phyloP scores from a whole-genome alignment of 2,888 invertebrate species.

The Lamellibrachia satsuma region DNA sequence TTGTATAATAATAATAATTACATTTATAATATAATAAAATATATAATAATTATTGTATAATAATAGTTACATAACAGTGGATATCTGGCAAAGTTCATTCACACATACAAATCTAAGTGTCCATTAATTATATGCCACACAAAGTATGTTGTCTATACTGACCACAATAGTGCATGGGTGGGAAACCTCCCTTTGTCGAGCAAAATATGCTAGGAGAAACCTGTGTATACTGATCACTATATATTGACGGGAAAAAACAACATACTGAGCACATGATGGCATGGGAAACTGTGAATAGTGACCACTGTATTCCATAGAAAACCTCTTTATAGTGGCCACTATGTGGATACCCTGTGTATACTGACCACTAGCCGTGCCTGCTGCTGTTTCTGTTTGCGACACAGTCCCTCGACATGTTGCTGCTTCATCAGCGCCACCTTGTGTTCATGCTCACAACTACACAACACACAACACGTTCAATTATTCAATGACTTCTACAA shows the following conservation, averaged over 20 bases:
- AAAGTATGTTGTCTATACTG: background rate
- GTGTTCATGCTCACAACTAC: conserved; percentile 46
- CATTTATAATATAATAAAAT: too few relatives aligned
- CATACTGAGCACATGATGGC: background rate
- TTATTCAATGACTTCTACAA: background rate
- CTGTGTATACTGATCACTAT: background rate
- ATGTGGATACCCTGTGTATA: background rate
- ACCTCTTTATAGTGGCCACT: background rate
- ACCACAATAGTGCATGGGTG: background rate
- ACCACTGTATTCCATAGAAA: background rate
- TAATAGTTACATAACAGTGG: too few relatives aligned
- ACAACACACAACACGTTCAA: conserved; percentile 14
- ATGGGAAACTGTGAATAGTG: background rate
- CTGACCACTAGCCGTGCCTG: conserved; percentile 43
- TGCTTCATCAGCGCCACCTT: conserved; percentile 47
- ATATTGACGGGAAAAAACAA: background rate
- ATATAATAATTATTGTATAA: too few relatives aligned
- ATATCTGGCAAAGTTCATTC: too few relatives aligned
- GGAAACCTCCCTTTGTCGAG: background rate
- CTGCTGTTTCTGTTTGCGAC: conserved; percentile 41
- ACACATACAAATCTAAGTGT: too few relatives aligned
- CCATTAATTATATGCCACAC: background rate
- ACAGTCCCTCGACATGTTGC: conserved; percentile 39
- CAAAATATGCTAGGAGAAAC: background rate
- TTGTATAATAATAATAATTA: too few relatives aligned